Conservation (phyloP, 2,888 invertebrate species). For the Platerodrilus igneus region DNA sequence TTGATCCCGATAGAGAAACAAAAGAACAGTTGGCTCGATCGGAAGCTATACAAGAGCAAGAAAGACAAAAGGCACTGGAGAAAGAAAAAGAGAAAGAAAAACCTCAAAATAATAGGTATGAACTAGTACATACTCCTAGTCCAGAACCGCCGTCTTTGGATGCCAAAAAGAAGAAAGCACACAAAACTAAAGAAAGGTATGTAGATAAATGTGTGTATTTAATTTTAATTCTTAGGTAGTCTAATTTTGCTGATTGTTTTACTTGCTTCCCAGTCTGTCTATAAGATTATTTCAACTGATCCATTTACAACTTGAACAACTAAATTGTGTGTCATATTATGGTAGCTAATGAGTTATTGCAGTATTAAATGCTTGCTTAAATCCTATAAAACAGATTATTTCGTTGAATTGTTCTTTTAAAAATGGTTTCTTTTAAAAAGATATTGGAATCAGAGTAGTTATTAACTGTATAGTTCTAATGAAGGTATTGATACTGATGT, state of each 20-base stretch:
- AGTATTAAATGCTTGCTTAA: too few species aligned
- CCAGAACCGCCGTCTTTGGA: conserved; percentile 48
- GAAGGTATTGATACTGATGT: too few species aligned
- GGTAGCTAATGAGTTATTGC: too few species aligned
- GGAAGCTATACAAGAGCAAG: conserved; percentile 47
- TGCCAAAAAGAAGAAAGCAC: conserved; percentile 54
- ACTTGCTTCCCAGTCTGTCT: neutral
- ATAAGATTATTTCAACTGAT: conserved; percentile 10
- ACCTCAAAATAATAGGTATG: conserved; percentile 55
- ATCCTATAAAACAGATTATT: too few species aligned
- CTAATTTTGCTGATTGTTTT: neutral
- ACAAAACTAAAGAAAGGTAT: conserved; percentile 69
- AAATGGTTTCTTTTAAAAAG: too few species aligned
- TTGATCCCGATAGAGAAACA: conserved; percentile 73
- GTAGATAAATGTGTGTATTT: conserved; percentile 16
- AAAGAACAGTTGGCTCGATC: conserved; percentile 54
- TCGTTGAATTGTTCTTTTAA: too few species aligned
- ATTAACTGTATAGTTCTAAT: too few species aligned
- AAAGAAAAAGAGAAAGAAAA: conserved; percentile 51
- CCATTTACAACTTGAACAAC: too few species aligned
- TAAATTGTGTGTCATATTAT: too few species aligned
- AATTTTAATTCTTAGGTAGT: neutral
- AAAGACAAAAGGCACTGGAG: conserved; percentile 43
- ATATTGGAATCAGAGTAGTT: too few species aligned
- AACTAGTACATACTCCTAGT: conserved; percentile 73